Evolutionary conservation across 1,140 invertebrate genomes (phyloP), one percentile per base, ranked within the genome.

Genomic region (Rhagoletis pomonella): DNA sequence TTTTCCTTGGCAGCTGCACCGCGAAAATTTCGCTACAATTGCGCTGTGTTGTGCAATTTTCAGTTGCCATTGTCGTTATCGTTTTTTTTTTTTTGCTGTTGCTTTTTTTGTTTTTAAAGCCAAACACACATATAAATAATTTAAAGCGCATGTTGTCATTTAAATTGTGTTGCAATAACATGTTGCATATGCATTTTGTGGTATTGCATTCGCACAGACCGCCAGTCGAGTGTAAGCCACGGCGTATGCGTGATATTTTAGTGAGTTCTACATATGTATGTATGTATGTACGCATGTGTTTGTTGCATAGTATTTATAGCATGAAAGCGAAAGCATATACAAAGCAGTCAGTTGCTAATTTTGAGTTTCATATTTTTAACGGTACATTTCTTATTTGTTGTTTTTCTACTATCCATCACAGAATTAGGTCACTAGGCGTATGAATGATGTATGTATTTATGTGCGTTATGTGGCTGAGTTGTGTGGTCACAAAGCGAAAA

Each of bases 1-100:
- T 29, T 81, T 81, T 55, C 47, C 47, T 44, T n/a, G 17, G 47
- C 73, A 81, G 73, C 73, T 81, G 73, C 47, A 29, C 73, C 73
- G 50, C 73, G 55, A 81, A 81, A 81, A 81, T 81, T 47, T 81
- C 39, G 73, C 44, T n/a, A 81, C 73, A 81, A 81, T 55, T 81
- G 50, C 17, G 17, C 19, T 9, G 0, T 55, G 44, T 17, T 55
- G 73, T n/a, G 60, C 60, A 55, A 62, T 62, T 62, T 62, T 12
- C 60, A 17, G 10, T 62, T 62, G 60, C 17, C 17, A 4, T 6
- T 62, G 60, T 10, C 4, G 17, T n/a, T 62, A 14, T 62, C 17
- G 17, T 62, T 62, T 3, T 62, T 62, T 62, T 4, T 62, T 12
- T 4, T n/a, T 17, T 62, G 10, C n/a, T n/a, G n/a, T n/a, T n/a